Evolutionary conservation across 35 echinoderm and acorn worm genomes (phyloP).

Genomic region (Apostichopus californicus): DNA sequence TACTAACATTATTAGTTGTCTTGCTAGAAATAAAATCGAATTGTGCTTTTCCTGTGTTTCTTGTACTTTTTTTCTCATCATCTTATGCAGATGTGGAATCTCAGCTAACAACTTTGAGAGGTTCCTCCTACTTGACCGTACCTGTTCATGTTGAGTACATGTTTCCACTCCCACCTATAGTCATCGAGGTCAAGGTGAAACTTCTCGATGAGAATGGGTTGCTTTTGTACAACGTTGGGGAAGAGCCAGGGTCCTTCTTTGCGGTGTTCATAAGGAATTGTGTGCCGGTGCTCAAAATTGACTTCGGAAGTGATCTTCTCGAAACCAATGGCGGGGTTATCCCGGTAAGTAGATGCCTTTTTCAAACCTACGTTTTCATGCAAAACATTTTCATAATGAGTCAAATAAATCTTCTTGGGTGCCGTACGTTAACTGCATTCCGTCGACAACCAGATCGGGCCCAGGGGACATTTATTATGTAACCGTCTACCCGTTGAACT

Average conservation of each 20-base stretch:
- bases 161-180: not conserved
- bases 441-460: too few relatives aligned
- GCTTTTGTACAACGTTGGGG: not conserved
- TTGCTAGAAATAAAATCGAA: too few relatives aligned
- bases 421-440: too few relatives aligned
- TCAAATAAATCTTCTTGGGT: too few relatives aligned
- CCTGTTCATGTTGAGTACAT: not conserved
- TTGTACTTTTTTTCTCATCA: not conserved
- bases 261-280: constrained; percentile 6
- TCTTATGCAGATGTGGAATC: constrained; percentile 19
- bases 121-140: constrained; percentile 36
- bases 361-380: too few relatives aligned
- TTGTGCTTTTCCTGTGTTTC: not conserved
- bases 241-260: constrained; percentile 9
- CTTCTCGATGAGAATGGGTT: not conserved
- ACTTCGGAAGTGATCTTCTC: constrained; percentile 27
- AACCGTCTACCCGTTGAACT: too few relatives aligned
- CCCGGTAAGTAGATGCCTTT: not conserved
- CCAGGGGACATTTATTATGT: too few relatives aligned
- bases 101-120: constrained; percentile 7
- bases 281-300: not conserved
- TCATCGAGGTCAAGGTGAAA: constrained; percentile 26
- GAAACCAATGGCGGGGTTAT: constrained; percentile 22
- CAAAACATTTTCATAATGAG: too few relatives aligned
- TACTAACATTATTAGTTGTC: too few relatives aligned